A percentile compares a stretch with the other conserved stretches of the same genome.
These are phyloP conservation scores for Sphyrna mokarran DNA, from an alignment of 2,113 vertebrate species.

Conservation along the genomic window DNA sequence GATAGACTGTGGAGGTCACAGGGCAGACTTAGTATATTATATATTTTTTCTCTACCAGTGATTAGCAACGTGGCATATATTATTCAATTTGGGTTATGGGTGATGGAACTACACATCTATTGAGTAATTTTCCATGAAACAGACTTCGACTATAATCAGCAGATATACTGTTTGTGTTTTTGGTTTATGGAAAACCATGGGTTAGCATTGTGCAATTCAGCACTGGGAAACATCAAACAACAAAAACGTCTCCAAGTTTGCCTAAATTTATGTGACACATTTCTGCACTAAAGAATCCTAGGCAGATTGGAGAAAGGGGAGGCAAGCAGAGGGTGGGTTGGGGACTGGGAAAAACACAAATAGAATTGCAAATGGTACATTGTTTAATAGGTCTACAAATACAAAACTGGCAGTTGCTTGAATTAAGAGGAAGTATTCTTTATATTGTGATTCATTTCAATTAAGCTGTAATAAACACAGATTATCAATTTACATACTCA, in stretches of 20 bases:
- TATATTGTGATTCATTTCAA: no score
- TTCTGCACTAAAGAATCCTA: background rate
- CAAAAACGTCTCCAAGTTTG: background rate
- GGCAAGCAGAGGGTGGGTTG: background rate
- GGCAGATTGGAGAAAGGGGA: background rate
- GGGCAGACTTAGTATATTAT: background rate
- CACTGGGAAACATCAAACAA: background rate
- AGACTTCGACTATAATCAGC: background rate
- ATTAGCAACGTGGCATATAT: background rate
- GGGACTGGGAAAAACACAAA: conserved; percentile 44
- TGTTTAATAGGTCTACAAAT: conserved; percentile 38
- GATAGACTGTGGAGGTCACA: background rate
- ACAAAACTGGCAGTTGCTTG: conserved; percentile 37
- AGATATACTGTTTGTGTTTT: background rate
- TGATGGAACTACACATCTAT: background rate
- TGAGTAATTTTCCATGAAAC: background rate
- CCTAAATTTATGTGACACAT: background rate
- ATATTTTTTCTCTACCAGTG: background rate
- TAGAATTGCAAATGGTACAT: conserved; percentile 43
- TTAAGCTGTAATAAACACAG: background rate
- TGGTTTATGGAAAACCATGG: background rate
- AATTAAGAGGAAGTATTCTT: no score
- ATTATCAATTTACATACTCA: background rate
- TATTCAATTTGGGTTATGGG: background rate
- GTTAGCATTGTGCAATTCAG: background rate